Conservation (phyloP, 1,140 invertebrate species). For the Dolichoris vasculosae region DNA sequence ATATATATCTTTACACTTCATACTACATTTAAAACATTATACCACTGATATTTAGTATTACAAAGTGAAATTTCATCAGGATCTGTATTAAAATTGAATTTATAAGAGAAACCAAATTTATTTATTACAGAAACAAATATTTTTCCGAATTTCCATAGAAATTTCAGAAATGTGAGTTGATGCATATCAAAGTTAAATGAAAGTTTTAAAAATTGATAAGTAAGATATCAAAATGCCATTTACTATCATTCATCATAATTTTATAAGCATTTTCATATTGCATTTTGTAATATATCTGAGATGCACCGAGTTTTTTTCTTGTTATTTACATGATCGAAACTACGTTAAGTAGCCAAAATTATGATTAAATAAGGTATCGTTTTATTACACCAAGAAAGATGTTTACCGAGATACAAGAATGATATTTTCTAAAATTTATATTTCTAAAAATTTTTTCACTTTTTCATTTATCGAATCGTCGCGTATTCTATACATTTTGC, state of each 20-base stretch:
- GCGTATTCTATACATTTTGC: too few relatives aligned
- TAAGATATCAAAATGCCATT: background rate
- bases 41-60: too few relatives aligned
- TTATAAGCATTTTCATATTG: background rate
- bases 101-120: background rate
- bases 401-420: too few relatives aligned
- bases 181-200: background rate
- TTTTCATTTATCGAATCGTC: too few relatives aligned
- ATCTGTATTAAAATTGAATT: background rate
- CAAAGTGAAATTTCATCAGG: too few relatives aligned
- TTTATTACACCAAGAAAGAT: background rate
- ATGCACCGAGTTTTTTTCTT: background rate
- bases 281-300: background rate
- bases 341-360: background rate
- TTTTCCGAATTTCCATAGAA: background rate
- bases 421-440: too few relatives aligned
- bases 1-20: too few relatives aligned
- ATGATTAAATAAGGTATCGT: background rate
- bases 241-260: background rate
- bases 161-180: background rate
- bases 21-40: too few relatives aligned
- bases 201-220: constrained; percentile 3
- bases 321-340: background rate
- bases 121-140: background rate
- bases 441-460: too few relatives aligned